These are phyloP conservation scores for Stomatorhinus ivindoensis DNA, from an alignment of 2,113 vertebrate genomes.

Conservation along the genomic window DNA sequence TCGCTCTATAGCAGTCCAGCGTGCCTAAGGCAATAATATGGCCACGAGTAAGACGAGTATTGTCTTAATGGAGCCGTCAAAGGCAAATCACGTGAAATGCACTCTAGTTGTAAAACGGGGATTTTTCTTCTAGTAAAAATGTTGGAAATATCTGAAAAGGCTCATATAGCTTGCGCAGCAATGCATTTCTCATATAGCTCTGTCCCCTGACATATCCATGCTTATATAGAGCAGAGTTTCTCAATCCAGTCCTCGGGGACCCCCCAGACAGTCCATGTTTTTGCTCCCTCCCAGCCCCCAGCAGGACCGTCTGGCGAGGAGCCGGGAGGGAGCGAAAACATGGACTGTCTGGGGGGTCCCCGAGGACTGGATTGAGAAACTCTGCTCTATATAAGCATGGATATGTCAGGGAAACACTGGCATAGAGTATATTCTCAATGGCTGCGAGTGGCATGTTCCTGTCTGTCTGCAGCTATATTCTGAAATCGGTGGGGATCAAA, in stretches of 20 bases:
- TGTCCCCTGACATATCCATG: not conserved
- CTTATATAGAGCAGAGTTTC: not conserved
- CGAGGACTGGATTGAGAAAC: no score
- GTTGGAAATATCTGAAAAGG: not conserved
- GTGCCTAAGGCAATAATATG: not conserved
- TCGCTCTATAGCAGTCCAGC: not conserved
- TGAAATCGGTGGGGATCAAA: conserved; percentile 57
- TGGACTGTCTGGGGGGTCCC: not conserved
- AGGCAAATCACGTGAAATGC: not conserved
- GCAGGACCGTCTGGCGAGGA: not conserved
- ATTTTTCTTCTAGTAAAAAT: not conserved
- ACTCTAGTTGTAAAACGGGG: not conserved
- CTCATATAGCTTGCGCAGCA: not conserved
- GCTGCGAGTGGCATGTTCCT: not conserved
- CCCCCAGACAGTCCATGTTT: not conserved
- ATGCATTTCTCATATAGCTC: not conserved
- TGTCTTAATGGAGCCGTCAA: not conserved
- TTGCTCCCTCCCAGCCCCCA: not conserved
- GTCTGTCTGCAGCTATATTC: conserved; percentile 46
- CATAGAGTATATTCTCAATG: not conserved
- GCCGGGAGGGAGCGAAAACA: not conserved
- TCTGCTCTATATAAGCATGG: no score
- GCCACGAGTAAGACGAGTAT: not conserved
- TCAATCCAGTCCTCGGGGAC: not conserved
- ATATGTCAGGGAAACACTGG: no score